Evolutionary conservation across 2,113 vertebrate species (phyloP).

Genomic region (Lanius ludovicianus): DNA sequence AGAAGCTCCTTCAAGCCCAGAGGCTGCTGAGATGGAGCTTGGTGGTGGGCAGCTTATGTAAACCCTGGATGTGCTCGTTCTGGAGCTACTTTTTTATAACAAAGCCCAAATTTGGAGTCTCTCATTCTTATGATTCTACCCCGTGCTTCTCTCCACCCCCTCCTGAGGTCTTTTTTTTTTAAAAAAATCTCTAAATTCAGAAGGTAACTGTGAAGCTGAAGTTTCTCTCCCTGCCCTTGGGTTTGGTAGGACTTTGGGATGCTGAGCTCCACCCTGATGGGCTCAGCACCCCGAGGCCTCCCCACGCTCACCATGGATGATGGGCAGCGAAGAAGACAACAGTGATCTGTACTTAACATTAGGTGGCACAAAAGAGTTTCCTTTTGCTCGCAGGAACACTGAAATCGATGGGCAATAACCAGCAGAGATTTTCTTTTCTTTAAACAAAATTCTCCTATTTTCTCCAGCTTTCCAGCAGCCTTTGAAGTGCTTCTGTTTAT

Average conservation of each 20-base stretch:
- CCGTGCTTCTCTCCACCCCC: constrained; percentile 16
- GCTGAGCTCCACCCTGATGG: background rate
- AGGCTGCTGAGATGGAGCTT: background rate
- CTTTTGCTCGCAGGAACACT: constrained; percentile 11
- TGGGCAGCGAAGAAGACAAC: background rate
- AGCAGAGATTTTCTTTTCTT: constrained; percentile 28
- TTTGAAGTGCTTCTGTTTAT: background rate
- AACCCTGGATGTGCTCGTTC: background rate
- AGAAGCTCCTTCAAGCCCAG: background rate
- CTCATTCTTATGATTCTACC: background rate
- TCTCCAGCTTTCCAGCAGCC: background rate
- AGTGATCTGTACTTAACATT: constrained; percentile 66
- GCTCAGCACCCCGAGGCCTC: background rate
- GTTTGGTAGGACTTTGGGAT: background rate
- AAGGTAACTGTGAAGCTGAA: background rate
- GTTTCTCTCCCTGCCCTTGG: background rate
- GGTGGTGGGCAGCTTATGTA: background rate
- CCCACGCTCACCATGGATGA: fast-evolving
- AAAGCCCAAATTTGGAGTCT: constrained; percentile 10
- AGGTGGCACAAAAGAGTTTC: constrained; percentile 73
- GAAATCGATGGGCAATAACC: background rate
- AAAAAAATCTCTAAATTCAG: background rate
- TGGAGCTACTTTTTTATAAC: background rate
- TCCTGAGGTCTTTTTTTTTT: background rate
- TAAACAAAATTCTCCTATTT: background rate